Percentiles rank a stretch among this genome's conserved stretches.
phyloP scores from a whole-genome alignment of 1,140 invertebrate genomes.

The Cotesia vestalis region DNA sequence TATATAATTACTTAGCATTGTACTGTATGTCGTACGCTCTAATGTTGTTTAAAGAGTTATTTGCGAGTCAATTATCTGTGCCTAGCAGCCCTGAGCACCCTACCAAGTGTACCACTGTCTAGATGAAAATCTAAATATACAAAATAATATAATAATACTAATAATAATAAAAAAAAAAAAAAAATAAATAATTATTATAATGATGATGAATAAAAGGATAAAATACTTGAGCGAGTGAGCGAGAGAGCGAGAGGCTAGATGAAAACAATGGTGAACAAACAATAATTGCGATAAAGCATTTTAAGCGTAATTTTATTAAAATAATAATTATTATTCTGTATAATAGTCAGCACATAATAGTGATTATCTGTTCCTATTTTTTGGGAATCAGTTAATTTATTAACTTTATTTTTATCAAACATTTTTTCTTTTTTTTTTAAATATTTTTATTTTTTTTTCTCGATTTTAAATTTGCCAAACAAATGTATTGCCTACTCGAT shows the following conservation, averaged over 20 bases:
- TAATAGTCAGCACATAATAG: conserved; percentile 58
- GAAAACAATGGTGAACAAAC: conserved; percentile 45
- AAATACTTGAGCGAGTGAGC: conserved; percentile 41
- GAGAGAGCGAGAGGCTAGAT: conserved; percentile 32
- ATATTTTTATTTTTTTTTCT: too few species aligned
- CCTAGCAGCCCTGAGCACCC: conserved; percentile 67
- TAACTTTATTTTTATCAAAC: too few species aligned
- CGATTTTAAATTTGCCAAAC: conserved; percentile 57
- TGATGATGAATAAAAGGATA: conserved; percentile 37
- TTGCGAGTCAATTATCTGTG: conserved; percentile 69
- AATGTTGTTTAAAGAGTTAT: conserved; percentile 68
- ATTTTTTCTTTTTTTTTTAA: conserved; percentile 23
- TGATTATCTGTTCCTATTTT: conserved; percentile 61
- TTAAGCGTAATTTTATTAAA: conserved; percentile 19
- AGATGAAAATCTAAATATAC: conserved; percentile 57
- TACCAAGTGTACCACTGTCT: conserved; percentile 66
- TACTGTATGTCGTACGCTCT: conserved; percentile 67
- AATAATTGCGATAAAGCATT: conserved; percentile 43
- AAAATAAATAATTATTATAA: conserved; percentile 35
- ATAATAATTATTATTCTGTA: conserved; percentile 55
- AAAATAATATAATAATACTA: conserved; percentile 47
- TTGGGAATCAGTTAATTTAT: conserved; percentile 47
- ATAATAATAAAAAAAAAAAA: conserved; percentile 37
- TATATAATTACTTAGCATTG: conserved; percentile 39
- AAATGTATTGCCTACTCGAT: conserved; percentile 57